Evolutionary conservation across 2,888 invertebrate genomes (phyloP).

Genomic region (Acheta domesticus): DNA sequence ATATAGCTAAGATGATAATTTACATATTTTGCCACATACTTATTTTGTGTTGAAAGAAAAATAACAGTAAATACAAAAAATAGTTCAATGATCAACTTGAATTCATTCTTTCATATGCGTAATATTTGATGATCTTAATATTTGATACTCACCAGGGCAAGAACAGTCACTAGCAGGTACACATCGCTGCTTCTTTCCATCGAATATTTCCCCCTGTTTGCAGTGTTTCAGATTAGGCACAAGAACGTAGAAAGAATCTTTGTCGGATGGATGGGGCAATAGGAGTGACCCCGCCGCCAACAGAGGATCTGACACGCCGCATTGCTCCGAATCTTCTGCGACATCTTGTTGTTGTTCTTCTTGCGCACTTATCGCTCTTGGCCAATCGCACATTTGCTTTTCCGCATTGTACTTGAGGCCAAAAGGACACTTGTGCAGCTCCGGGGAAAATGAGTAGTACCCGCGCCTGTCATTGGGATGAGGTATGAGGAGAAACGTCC

Average conservation of each 20-base stretch:
- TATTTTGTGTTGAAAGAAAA: no score
- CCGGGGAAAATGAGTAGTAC: background rate
- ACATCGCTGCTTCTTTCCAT: background rate
- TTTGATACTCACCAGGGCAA: background rate
- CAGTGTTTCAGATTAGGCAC: background rate
- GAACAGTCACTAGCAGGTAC: background rate
- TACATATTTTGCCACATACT: no score
- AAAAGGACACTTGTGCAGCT: background rate
- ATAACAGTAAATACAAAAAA: no score
- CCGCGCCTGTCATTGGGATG: background rate
- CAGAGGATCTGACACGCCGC: background rate
- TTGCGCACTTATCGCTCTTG: background rate
- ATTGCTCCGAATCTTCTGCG: background rate
- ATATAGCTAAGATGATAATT: no score
- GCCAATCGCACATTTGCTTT: background rate
- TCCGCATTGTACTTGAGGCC: background rate
- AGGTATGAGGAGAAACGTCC: background rate
- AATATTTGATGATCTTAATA: no score
- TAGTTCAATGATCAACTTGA: no score
- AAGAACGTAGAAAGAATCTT: background rate
- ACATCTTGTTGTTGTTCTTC: background rate
- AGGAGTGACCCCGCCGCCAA: background rate
- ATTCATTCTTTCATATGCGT: no score
- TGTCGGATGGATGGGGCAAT: background rate
- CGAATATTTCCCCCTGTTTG: background rate